Conservation (phyloP, 2,888 invertebrate species). For the Coremacera marginata region DNA sequence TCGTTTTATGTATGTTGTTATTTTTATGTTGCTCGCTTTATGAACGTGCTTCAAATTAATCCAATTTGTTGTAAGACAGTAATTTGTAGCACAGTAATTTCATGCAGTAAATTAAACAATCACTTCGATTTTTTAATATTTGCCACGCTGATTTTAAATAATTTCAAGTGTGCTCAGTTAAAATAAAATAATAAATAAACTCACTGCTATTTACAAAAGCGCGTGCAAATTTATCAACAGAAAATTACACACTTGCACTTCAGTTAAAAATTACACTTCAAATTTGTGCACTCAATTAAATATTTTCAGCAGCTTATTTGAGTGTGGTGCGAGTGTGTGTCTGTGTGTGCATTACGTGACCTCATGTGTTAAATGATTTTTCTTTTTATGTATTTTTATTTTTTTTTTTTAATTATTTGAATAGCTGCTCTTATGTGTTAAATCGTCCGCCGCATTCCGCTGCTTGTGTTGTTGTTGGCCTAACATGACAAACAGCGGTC, state of each 20-base stretch:
- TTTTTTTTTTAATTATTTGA: conserved; percentile 33
- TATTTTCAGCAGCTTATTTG: neutral
- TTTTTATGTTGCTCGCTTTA: neutral
- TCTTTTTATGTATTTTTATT: too few relatives aligned
- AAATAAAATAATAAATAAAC: neutral
- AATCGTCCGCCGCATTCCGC: neutral
- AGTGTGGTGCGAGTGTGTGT: neutral
- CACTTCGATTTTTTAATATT: neutral
- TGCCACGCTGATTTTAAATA: neutral
- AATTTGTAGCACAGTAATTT: too few relatives aligned
- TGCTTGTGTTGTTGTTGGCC: neutral
- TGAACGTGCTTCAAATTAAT: too few relatives aligned
- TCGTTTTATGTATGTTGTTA: neutral
- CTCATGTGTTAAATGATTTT: conserved; percentile 37
- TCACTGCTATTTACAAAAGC: neutral
- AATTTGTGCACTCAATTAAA: conserved; percentile 31
- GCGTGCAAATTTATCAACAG: neutral
- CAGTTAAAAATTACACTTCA: conserved; percentile 14
- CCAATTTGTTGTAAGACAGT: too few relatives aligned
- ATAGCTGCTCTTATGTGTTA: neutral
- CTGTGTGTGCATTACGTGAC: conserved; percentile 20
- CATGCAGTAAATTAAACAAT: too few relatives aligned
- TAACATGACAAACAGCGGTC: conserved; percentile 19
- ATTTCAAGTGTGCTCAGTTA: neutral
- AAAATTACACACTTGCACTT: neutral